Conservation (phyloP, 2,113 vertebrate genomes). For the Shinisaurus crocodilurus region DNA sequence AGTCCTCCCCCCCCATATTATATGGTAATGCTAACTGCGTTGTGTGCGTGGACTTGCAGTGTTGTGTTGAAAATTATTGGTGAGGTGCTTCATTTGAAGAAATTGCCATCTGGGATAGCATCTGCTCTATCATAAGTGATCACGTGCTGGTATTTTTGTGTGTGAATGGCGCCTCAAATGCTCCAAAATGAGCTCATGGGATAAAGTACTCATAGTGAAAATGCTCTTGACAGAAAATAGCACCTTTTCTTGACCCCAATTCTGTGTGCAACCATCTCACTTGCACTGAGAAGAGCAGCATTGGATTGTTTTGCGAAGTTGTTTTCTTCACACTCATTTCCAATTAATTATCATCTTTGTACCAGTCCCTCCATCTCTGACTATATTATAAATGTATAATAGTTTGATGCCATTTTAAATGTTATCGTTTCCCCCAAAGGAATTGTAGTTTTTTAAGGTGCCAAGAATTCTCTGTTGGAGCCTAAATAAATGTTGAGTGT, state of each 20-base stretch:
- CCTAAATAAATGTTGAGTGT: neutral
- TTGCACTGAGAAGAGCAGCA: neutral
- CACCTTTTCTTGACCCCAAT: neutral
- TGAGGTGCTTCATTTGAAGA: neutral
- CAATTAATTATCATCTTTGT: neutral
- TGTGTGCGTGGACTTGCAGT: neutral
- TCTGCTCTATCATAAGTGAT: neutral
- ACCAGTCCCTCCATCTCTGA: neutral
- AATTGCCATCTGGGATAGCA: neutral
- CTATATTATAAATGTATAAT: neutral
- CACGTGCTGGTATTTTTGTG: neutral
- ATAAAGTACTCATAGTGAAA: neutral
- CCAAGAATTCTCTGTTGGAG: no score
- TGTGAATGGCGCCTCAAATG: neutral
- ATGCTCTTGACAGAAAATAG: neutral
- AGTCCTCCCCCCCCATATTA: neutral
- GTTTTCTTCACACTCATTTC: neutral
- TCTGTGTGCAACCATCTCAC: neutral
- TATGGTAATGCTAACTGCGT: neutral
- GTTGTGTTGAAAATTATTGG: neutral
- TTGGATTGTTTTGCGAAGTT: neutral
- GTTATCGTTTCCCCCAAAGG: no score
- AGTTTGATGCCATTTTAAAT: no score
- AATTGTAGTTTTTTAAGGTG: no score
- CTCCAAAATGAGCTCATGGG: neutral